Evolutionary conservation across 2,797 vertebrate genomes (phyloP).

Genomic region (Brachymystax lenok): DNA sequence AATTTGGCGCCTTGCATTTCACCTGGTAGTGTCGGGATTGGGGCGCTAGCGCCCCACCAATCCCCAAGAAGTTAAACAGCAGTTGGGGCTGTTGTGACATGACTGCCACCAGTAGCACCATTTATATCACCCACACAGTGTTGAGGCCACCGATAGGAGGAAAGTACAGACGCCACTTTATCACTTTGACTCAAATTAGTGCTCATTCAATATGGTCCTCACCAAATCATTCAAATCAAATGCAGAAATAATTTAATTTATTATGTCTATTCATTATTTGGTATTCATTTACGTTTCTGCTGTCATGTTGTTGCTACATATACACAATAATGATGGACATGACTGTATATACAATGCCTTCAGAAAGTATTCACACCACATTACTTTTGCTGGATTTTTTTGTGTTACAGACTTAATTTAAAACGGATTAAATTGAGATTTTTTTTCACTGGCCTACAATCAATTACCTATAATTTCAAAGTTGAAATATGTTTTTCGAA

Average conservation of each 20-base stretch:
- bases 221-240: background rate
- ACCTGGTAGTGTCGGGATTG: too few species aligned
- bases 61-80: background rate
- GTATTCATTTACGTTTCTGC: background rate
- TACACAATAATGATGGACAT: too few species aligned
- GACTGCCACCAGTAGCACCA: conserved; percentile 40
- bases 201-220: conserved; percentile 25
- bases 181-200: conserved; percentile 54
- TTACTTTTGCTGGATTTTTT: background rate
- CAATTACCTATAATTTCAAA: too few species aligned
- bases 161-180: conserved; percentile 48
- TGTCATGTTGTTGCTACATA: background rate
- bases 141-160: conserved; percentile 33
- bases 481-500: too few species aligned
- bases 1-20: too few species aligned
- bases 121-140: conserved; percentile 59
- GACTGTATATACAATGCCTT: too few species aligned
- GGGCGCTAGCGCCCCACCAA: too few species aligned
- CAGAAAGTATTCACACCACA: too few species aligned
- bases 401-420: too few species aligned
- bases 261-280: background rate
- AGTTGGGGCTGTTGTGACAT: background rate
- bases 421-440: too few species aligned
- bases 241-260: background rate
- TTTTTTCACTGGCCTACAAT: too few species aligned